Evolutionary conservation across 2,888 invertebrate species (phyloP), one percentile per base, ranked within the genome.

Genomic region (Tholera decimalis): DNA sequence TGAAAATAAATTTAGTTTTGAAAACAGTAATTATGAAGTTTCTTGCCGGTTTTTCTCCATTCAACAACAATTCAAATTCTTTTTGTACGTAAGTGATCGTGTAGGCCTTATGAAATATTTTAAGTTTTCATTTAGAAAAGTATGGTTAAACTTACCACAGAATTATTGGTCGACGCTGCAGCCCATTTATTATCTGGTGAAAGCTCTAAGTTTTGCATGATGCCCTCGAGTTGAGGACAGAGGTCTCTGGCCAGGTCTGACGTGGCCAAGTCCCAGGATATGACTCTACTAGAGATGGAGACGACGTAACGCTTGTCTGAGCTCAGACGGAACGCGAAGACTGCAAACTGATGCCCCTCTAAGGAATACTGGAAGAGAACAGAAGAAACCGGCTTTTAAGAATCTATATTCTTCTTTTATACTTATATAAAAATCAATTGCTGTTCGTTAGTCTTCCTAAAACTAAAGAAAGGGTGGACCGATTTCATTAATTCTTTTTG

Each of bases 261-360:
- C 0, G 99, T 99, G 28, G 98, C 98, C 30, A 99, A 92, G 93
- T 99, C 99, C 98, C 99, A 99, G 35, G 99, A 99, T 77, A 99
- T 99, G 77, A 99, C 99, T 80, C 98, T 97, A 85, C 99, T 99
- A 3, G 99, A 99, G 82, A 99, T 98, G 2, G 99, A 99, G 0
- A 99, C 98, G 76, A 99, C 98, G 91, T 99, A 98, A 28, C 98
- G 97, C 84, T 97, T 97, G 92, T 99, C 99, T 0, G 98, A 97
- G 8, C 99, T 99, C 28, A 99, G 91, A 13, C 98, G 97, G 89
- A 99, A 98, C 1, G 98, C 98, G 90, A 99, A 99, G 0, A 99
- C 98, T 0, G 99, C 99, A 88, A 99, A 99, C 88, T 99, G 99
- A 91, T 99, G 99, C 0, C 99, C 99, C 95, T 99, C 99, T 47